Conservation (phyloP, 2,113 vertebrate genomes). For the Sinocyclocheilus anophthalmus region DNA sequence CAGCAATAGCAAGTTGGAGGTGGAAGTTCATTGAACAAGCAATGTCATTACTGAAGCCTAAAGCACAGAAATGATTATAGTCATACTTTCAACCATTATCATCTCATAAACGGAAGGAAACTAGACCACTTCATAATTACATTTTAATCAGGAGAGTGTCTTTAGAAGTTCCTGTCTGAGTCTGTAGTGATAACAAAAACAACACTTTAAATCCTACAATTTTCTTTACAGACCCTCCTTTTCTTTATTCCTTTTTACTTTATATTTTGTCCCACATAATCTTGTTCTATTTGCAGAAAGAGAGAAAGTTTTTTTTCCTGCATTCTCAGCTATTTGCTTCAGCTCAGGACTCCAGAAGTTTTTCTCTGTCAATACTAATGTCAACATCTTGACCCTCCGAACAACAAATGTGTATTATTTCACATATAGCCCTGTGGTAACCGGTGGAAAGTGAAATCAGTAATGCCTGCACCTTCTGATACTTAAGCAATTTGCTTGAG, state of each 20-base stretch:
- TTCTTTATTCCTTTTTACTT: not conserved
- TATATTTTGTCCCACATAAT: not conserved
- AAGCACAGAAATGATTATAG: not conserved
- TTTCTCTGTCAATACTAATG: not conserved
- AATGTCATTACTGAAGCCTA: conserved; percentile 14
- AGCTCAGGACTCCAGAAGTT: not conserved
- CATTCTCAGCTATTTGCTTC: conserved; percentile 9
- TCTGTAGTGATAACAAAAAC: not conserved
- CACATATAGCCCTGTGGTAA: not conserved
- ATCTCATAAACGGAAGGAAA: conserved; percentile 24
- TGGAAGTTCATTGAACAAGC: conserved; percentile 30
- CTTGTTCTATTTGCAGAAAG: not conserved
- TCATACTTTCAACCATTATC: conserved; percentile 13
- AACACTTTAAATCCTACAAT: not conserved
- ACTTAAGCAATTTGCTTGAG: conserved; percentile 7
- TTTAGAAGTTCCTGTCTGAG: conserved; percentile 15
- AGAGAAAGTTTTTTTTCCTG: not conserved
- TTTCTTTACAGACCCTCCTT: not conserved
- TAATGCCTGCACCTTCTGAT: not conserved
- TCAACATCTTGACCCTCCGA: not conserved
- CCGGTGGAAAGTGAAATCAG: not conserved
- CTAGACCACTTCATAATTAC: conserved; percentile 21
- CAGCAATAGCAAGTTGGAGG: conserved; percentile 1
- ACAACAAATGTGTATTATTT: not conserved
- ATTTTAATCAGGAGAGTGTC: conserved; percentile 13